A percentile compares a stretch with the other conserved stretches of the same genome.
Conservation (phyloP, 2,888 invertebrate species). For the Laothoe populi region DNA sequence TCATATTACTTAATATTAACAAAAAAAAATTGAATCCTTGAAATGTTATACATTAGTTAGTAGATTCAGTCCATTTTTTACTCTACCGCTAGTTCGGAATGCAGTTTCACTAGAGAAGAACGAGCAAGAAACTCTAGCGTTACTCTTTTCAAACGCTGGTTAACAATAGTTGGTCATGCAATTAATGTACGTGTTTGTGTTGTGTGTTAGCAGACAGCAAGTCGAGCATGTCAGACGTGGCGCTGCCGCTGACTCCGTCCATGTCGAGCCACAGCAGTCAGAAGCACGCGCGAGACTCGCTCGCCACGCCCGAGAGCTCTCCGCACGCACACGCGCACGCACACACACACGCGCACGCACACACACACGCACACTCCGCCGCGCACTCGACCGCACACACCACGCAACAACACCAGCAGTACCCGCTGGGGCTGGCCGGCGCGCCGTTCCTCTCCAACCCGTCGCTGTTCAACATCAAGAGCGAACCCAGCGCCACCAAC, state of each 20-base stretch:
- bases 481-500: constrained; percentile 66
- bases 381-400: constrained; percentile 72
- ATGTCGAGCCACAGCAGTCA: constrained; percentile 51
- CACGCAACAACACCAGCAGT: constrained; percentile 65
- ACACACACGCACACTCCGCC: constrained; percentile 82
- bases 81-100: too few relatives aligned
- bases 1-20: too few relatives aligned
- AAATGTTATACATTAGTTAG: too few relatives aligned
- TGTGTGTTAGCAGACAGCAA: constrained; percentile 63
- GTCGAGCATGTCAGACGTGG: constrained; percentile 75
- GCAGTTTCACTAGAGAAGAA: too few relatives aligned
- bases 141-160: too few relatives aligned
- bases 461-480: constrained; percentile 77
- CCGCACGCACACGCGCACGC: constrained; percentile 78
- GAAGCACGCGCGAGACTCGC: constrained; percentile 43
- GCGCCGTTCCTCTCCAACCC: constrained; percentile 67
- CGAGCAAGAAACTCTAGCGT: too few relatives aligned
- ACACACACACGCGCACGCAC: constrained; percentile 49
- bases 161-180: too few relatives aligned
- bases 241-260: constrained; percentile 66
- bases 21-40: too few relatives aligned
- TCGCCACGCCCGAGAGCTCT: too few relatives aligned
- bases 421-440: constrained; percentile 51
- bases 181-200: not conserved
- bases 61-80: too few relatives aligned